These are phyloP conservation scores for Papilio xuthus DNA, from an alignment of 1,140 invertebrate species.

Conservation along the genomic window DNA sequence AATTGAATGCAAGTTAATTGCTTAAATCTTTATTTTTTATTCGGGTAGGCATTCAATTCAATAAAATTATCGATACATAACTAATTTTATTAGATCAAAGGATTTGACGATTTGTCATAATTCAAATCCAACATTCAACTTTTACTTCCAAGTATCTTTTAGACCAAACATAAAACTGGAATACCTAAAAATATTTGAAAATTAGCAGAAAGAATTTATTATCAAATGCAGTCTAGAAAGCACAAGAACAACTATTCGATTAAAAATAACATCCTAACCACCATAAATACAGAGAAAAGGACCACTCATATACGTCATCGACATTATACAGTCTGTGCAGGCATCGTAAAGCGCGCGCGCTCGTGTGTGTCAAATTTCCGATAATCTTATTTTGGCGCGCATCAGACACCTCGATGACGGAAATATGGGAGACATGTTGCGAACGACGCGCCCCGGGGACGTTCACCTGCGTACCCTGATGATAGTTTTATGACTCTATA, in stretches of 20 bases:
- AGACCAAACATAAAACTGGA: background rate
- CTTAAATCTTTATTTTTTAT: background rate
- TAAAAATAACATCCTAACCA: conserved; percentile 57
- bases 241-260: conserved; percentile 1
- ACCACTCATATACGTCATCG: conserved; percentile 75
- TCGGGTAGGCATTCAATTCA: background rate
- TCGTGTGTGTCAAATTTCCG: conserved; percentile 78
- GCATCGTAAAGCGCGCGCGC: conserved; percentile 66
- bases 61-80: no score
- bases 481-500: conserved; percentile 74
- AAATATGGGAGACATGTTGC: conserved; percentile 77
- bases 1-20: background rate
- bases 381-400: conserved; percentile 81
- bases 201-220: background rate
- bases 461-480: conserved; percentile 74
- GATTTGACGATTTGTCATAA: background rate
- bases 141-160: background rate
- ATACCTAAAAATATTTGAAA: background rate
- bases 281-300: conserved; percentile 61
- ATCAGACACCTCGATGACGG: conserved; percentile 76
- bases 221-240: background rate
- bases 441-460: conserved; percentile 69
- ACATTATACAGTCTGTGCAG: conserved; percentile 57
- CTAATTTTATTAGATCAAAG: no score
- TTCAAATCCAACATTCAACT: background rate